Conservation (phyloP, 2,888 invertebrate genomes). For the Zaprionus obscuricornis region DNA sequence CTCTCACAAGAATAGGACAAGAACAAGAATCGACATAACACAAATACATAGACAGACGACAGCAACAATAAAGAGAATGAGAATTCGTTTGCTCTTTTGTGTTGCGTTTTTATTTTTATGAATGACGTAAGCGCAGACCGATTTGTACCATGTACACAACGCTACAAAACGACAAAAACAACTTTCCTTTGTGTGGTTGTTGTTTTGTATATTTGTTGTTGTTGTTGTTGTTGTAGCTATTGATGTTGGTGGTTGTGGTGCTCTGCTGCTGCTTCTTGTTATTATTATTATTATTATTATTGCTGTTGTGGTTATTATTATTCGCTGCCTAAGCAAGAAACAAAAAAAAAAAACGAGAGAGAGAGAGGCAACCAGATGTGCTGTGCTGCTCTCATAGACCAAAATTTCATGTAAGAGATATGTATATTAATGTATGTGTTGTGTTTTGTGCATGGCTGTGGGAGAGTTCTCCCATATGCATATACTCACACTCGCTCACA, state of each 20-base stretch:
- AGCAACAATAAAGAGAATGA: constrained; percentile 31
- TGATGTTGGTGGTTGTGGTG: constrained; percentile 37
- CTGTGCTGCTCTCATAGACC: constrained; percentile 28
- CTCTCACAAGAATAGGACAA: constrained; percentile 23
- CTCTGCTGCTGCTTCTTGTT: too few relatives aligned
- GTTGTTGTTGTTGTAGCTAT: constrained; percentile 20
- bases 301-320: too few relatives aligned
- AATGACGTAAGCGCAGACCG: constrained; percentile 70
- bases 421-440: constrained; percentile 3
- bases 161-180: constrained; percentile 56
- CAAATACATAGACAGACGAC: constrained; percentile 11
- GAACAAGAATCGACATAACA: constrained; percentile 4
- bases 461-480: constrained; percentile 33
- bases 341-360: too few relatives aligned
- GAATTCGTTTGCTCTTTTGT: constrained; percentile 40
- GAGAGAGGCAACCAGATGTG: constrained; percentile 15
- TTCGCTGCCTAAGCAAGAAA: too few relatives aligned
- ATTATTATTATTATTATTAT: too few relatives aligned
- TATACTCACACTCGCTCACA: too few relatives aligned
- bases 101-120: constrained; percentile 70
- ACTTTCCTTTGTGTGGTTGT: constrained; percentile 47
- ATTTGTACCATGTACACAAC: constrained; percentile 41
- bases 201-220: constrained; percentile 25
- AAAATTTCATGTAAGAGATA: neutral
- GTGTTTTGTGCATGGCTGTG: constrained; percentile 16